A percentile compares a stretch with the other conserved stretches of the same genome.
phyloP scores from a whole-genome alignment of 2,888 invertebrate species.

The Xanthorhoe designata region DNA sequence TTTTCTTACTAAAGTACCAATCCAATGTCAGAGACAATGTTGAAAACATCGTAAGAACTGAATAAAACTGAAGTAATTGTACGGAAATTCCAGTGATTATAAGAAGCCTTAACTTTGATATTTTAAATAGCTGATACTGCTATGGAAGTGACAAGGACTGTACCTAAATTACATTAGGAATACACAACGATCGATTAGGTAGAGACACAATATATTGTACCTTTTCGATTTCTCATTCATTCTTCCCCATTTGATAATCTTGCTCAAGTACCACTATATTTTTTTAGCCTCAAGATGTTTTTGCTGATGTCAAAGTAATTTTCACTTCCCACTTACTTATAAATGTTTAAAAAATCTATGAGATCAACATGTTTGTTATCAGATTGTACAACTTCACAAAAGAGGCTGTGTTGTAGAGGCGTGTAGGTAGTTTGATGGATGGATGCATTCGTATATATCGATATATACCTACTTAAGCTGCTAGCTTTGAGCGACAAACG shows the following conservation, averaged over 20 bases:
- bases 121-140: neutral
- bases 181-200: neutral
- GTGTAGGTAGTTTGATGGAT: conserved; percentile 22
- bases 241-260: neutral
- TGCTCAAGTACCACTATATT: too few species aligned
- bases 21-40: neutral
- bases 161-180: neutral
- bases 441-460: neutral
- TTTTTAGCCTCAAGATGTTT: too few species aligned
- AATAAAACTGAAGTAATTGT: neutral
- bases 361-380: neutral
- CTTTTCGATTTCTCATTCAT: too few species aligned
- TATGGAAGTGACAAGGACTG: neutral
- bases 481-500: too few species aligned
- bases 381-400: neutral
- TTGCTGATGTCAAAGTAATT: too few species aligned
- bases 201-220: neutral
- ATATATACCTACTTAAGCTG: too few species aligned
- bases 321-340: too few species aligned
- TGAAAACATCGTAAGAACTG: neutral
- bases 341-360: neutral
- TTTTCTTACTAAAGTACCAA: conserved; percentile 23
- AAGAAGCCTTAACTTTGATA: neutral
- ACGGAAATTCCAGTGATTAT: neutral
- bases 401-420: neutral